Evolutionary conservation across 1,140 invertebrate species (phyloP).

Genomic region (Drosophila takahashii): DNA sequence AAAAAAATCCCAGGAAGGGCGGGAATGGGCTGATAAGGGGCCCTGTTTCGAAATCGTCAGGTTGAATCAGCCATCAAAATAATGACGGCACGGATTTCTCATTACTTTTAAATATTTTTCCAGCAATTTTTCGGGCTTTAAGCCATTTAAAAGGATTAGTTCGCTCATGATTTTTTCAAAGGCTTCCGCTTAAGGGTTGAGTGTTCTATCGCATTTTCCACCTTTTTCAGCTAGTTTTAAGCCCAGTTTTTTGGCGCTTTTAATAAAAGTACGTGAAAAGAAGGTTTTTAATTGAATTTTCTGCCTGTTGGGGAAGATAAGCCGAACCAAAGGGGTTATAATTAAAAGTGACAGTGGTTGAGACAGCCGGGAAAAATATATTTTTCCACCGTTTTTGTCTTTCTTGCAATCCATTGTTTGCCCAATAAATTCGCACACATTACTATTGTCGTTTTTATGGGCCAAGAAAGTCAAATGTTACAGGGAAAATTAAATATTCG

Average conservation of each 20-base stretch:
- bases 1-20: conserved; percentile 9
- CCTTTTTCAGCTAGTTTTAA: conserved; percentile 38
- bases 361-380: neutral
- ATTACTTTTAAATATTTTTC: conserved; percentile 71
- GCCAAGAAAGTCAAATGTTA: conserved; percentile 34
- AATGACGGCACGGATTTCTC: conserved; percentile 78
- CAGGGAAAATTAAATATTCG: conserved; percentile 6
- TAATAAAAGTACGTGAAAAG: conserved; percentile 57
- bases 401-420: conserved; percentile 7
- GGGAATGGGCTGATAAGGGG: conserved; percentile 70
- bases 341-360: conserved; percentile 35
- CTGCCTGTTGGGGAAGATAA: conserved; percentile 50
- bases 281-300: conserved; percentile 66
- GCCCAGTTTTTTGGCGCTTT: conserved; percentile 16
- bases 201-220: conserved; percentile 31
- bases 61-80: conserved; percentile 80
- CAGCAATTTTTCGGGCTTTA: conserved; percentile 64
- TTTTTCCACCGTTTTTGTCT: conserved; percentile 5
- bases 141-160: conserved; percentile 76
- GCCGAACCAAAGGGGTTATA: conserved; percentile 20
- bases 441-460: conserved; percentile 47
- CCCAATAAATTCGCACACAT: conserved; percentile 53
- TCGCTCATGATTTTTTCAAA: conserved; percentile 57
- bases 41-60: conserved; percentile 53
- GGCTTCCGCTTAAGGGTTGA: conserved; percentile 50